Conservation (phyloP, 2,113 vertebrate genomes). For the Forbesichthys papilliferus region DNA sequence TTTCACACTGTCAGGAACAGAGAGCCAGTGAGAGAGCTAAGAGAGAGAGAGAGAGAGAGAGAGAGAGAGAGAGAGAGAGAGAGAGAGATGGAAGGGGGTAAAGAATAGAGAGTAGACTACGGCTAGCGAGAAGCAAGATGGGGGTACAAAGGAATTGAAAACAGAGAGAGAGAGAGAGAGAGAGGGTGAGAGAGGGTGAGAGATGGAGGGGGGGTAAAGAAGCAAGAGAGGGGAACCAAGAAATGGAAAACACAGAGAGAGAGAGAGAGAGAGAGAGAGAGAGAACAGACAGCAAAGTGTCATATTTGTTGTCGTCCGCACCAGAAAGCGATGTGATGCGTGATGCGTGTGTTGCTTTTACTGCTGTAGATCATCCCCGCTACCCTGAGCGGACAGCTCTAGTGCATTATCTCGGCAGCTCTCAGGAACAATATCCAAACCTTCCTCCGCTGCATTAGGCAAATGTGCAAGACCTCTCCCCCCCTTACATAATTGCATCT, state of each 20-base stretch:
- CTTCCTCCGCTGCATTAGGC: conserved; percentile 21
- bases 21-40: neutral
- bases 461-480: conserved; percentile 25
- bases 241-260: neutral
- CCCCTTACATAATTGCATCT: conserved; percentile 34
- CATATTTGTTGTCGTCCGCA: conserved; percentile 15
- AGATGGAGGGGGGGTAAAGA: too few species aligned
- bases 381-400: neutral
- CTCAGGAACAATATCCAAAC: conserved; percentile 17
- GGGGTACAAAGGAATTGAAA: neutral
- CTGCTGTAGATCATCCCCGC: conserved; percentile 4
- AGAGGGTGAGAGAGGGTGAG: conserved; percentile 5
- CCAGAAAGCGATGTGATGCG: neutral
- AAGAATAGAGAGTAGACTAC: neutral
- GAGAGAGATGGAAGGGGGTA: conserved; percentile 1
- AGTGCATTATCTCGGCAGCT: conserved; percentile 15
- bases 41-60: neutral
- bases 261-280: conserved; percentile 10
- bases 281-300: neutral
- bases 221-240: neutral
- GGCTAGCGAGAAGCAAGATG: neutral
- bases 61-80: conserved; percentile 24
- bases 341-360: conserved; percentile 38
- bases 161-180: conserved; percentile 3
- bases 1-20: conserved; percentile 48